Evolutionary conservation across 2,113 vertebrate genomes (phyloP).

Genomic region (Corythornis madagascariensis): DNA sequence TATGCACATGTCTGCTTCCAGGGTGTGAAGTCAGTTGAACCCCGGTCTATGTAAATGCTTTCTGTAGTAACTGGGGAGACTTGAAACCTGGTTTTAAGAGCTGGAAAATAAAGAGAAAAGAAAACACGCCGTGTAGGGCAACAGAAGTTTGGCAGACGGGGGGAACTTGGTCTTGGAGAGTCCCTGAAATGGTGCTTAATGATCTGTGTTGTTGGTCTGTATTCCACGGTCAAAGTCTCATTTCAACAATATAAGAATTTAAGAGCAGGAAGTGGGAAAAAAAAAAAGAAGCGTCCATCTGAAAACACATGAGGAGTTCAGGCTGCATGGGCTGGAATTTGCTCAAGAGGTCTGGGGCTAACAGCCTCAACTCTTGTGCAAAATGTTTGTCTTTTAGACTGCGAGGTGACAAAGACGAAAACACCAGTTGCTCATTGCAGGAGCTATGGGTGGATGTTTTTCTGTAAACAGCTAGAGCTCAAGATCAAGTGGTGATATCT

Average conservation of each 20-base stretch:
- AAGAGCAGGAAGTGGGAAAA: not conserved
- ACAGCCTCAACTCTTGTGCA: not conserved
- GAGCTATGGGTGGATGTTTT: not conserved
- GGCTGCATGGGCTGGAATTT: not conserved
- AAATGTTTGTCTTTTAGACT: not conserved
- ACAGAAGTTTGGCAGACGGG: not conserved
- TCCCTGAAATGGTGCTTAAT: not conserved
- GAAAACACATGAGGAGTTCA: not conserved
- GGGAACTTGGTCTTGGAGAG: not conserved
- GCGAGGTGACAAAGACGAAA: not conserved
- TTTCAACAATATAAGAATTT: not conserved
- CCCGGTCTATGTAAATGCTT: accelerated
- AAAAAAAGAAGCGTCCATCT: not conserved
- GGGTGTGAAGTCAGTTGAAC: not conserved
- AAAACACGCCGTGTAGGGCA: no score
- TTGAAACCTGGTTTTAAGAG: not conserved
- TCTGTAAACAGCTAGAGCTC: not conserved
- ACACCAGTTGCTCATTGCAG: not conserved
- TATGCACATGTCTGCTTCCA: accelerated
- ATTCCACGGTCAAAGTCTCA: not conserved
- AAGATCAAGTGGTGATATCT: not conserved
- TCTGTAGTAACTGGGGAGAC: accelerated
- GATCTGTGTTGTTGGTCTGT: not conserved
- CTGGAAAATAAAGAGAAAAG: not conserved
- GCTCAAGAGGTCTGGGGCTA: not conserved